phyloP scores from a whole-genome alignment of 2,888 invertebrate genomes.

The Scelioninae gen. 1 region DNA sequence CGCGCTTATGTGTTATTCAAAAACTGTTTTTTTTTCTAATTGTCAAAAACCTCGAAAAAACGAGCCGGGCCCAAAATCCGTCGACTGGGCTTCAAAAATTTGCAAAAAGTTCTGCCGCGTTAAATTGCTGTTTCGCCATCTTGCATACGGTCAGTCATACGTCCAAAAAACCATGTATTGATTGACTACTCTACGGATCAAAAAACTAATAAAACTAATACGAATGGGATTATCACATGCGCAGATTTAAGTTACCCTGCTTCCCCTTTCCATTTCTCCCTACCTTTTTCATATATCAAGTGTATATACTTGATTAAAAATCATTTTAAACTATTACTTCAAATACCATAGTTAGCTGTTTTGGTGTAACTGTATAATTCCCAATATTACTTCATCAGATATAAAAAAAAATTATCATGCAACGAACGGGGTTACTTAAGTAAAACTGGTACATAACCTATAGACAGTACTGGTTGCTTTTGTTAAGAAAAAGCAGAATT shows the following conservation, averaged over 20 bases:
- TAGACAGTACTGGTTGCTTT: constrained; percentile 34
- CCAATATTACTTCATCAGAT: constrained; percentile 45
- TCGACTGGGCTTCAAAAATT: constrained; percentile 54
- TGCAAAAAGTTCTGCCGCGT: constrained; percentile 63
- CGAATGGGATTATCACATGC: constrained; percentile 44
- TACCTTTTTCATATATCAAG: neutral
- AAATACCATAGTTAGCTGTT: neutral
- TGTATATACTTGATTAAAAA: neutral
- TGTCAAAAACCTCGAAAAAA: constrained; percentile 71
- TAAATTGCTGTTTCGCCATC: constrained; percentile 57
- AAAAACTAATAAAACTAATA: constrained; percentile 47
- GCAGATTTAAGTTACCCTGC: constrained; percentile 11
- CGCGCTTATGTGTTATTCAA: constrained; percentile 71
- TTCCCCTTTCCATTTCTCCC: neutral
- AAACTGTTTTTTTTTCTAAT: constrained; percentile 18
- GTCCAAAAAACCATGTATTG: constrained; percentile 27
- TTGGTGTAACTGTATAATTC: neutral
- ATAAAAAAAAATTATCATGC: constrained; percentile 74
- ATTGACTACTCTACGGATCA: constrained; percentile 53
- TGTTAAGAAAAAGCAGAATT: constrained; percentile 47
- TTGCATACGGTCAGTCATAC: constrained; percentile 48
- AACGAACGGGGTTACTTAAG: constrained; percentile 72
- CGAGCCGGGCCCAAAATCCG: constrained; percentile 45
- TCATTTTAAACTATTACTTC: too few species aligned
- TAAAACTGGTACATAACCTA: constrained; percentile 55